Evolutionary conservation across 2,888 invertebrate species (phyloP).

Genomic region (Nomada goodeniana): DNA sequence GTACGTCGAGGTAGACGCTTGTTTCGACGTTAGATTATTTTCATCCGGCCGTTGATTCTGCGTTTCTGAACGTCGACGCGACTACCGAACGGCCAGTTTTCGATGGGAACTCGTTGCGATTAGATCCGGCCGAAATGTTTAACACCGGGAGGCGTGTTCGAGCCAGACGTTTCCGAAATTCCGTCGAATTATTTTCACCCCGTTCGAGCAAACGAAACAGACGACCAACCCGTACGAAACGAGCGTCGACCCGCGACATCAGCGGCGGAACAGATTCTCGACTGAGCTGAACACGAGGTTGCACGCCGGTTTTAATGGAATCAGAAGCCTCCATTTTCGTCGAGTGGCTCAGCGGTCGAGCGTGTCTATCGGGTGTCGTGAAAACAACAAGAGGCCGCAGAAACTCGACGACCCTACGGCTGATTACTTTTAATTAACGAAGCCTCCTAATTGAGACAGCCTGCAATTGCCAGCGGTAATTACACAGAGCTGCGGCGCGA

Average conservation of each 20-base stretch:
- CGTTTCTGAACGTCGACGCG: too few relatives aligned
- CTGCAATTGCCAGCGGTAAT: constrained; percentile 43
- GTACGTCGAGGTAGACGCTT: neutral
- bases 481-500: constrained; percentile 8
- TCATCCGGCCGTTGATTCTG: neutral
- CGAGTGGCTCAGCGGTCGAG: neutral
- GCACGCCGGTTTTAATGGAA: constrained; percentile 3
- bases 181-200: neutral
- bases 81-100: neutral
- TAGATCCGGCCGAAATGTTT: too few relatives aligned
- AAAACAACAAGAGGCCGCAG: neutral
- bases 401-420: neutral
- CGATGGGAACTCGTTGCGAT: neutral
- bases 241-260: neutral
- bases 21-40: neutral
- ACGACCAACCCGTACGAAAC: neutral
- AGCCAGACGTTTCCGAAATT: too few relatives aligned
- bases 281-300: neutral
- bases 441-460: constrained; percentile 36
- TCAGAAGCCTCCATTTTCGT: constrained; percentile 1
- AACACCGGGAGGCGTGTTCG: too few relatives aligned
- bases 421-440: constrained; percentile 56
- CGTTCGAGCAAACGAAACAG: neutral
- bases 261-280: neutral
- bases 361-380: neutral